phyloP scores from a whole-genome alignment of 1,140 invertebrate genomes.

The Hycleus phaleratus region DNA sequence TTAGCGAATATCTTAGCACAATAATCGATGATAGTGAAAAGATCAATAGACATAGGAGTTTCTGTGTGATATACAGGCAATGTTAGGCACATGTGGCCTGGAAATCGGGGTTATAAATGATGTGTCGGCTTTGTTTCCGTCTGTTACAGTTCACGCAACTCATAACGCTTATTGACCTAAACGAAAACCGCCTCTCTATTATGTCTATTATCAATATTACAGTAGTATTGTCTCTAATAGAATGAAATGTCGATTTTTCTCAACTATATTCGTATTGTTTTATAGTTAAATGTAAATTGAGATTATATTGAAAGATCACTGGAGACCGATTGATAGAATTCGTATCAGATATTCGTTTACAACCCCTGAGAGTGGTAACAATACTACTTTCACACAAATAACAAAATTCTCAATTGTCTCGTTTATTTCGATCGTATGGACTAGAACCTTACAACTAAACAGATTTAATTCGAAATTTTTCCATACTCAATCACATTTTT shows the following conservation, averaged over 20 bases:
- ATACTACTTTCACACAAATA: background rate
- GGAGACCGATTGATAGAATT: background rate
- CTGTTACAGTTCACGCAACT: conserved; percentile 20
- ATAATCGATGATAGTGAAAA: no score
- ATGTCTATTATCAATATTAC: background rate
- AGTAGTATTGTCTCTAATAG: no score
- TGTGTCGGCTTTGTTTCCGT: conserved; percentile 23
- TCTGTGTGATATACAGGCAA: conserved; percentile 17
- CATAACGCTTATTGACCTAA: conserved; percentile 22
- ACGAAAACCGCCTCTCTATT: background rate
- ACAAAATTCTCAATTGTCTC: conserved; percentile 7
- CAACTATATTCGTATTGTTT: no score
- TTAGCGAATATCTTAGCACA: no score
- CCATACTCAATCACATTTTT: no score
- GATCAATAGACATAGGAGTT: background rate
- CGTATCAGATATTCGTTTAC: background rate
- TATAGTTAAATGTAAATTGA: no score
- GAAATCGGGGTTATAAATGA: conserved; percentile 23
- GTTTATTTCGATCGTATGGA: background rate
- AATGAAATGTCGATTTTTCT: no score
- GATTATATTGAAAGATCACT: background rate
- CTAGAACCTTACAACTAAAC: no score
- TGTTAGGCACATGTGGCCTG: conserved; percentile 19
- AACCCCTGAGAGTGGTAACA: background rate
- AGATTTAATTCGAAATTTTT: no score